Evolutionary conservation across 2,113 vertebrate species (phyloP), one percentile per base, ranked within the genome.

Genomic region (Rhinogobius similis): DNA sequence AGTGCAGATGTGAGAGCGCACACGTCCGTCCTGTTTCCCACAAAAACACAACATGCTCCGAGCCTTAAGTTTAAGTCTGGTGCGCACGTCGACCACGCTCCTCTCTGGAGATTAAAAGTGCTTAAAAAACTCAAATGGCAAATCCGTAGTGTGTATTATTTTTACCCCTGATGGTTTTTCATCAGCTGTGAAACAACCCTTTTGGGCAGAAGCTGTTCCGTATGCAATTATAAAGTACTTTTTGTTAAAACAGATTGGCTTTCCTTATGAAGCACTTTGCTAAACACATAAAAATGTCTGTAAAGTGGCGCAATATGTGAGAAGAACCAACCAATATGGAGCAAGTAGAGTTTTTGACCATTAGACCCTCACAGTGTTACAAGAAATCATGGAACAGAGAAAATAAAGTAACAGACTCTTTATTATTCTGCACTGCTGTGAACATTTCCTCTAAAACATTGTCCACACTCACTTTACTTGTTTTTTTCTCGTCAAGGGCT

Each of bases 51-150:
- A 21, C 27, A 18, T 36, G 29, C 3, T 14, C 3, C 8, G 21
- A 52, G 50, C 55, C 26, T 20, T 11, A 1, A 20, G 27, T 61
- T 32, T 61, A 36, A 61, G 21, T 61, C n/a, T 38, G 58, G 29
- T 36, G 58, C 29, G 10, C 21, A n/a, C 58, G 29, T 36, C 29
- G 13, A 26, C 29, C 75, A 16, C 29, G 23, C 9, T 14, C 14
- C 29, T 78, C 75, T 75, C 58, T 26, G 58, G 11, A 81, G 69
- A 82, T 82, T 70, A 79, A 64, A 23, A 62, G 55, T 39, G n/a
- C 18, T 62, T 85, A 20, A 79, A 78, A 68, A 68, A 62, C 67
- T 86, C 32, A 13, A 52, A 56, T 43, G 73, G 9, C 6, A 6
- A 2, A 32, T 78, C 76, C 79, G 73, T 83, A 64, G 53, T 26